Percentiles rank a stretch among this genome's conserved stretches.
Evolutionary conservation across 2,113 vertebrate species (phyloP).

Genomic region (Pterocles gutturalis): DNA sequence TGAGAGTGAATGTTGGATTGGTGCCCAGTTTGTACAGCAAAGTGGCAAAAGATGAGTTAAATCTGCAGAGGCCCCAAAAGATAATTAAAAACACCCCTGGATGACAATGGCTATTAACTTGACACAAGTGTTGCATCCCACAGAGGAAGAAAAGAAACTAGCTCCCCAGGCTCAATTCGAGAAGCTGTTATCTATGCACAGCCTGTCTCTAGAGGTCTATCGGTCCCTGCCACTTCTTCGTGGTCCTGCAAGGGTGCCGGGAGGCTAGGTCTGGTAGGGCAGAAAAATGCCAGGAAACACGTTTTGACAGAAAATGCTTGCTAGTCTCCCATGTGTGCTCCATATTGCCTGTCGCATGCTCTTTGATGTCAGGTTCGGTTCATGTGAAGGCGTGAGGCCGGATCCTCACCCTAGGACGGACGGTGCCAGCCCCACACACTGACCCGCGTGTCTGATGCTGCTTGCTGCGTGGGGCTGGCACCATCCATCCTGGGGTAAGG

Average conservation of each 20-base stretch:
- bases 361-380: slow-evolving; percentile 75
- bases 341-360: slow-evolving; percentile 64
- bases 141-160: neutral
- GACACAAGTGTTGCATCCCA: neutral
- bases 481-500: rapidly evolving
- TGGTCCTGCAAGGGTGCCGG: neutral
- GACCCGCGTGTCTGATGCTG: rapidly evolving
- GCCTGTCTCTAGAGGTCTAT: neutral
- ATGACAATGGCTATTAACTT: neutral
- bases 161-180: rapidly evolving
- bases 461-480: rapidly evolving
- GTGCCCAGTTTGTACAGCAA: neutral
- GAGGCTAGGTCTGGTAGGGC: neutral
- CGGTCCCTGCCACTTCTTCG: neutral
- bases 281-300: slow-evolving; percentile 62
- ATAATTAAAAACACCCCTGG: neutral
- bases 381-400: slow-evolving; percentile 28
- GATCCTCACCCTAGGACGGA: neutral
- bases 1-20: neutral
- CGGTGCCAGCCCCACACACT: neutral
- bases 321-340: slow-evolving; percentile 68
- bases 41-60: neutral
- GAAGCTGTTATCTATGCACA: neutral
- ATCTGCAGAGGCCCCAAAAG: neutral
- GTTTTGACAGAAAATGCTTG: slow-evolving; percentile 64